Percentiles rank a stretch among this genome's conserved stretches.
Evolutionary conservation across 2,113 vertebrate species (phyloP).

Genomic region (Synodontis membranacea): DNA sequence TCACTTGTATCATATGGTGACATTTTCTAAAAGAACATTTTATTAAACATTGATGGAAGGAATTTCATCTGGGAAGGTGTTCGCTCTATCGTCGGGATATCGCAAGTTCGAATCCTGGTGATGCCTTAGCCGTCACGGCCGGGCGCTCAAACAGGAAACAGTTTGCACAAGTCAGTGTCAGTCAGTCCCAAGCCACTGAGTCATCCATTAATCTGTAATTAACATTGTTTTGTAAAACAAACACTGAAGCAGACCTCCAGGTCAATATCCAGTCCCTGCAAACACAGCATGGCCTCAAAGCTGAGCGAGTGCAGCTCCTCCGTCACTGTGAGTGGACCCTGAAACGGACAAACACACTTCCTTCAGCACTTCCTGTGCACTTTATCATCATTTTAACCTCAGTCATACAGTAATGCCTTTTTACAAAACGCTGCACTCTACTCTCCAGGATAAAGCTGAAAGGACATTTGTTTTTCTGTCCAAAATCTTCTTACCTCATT

Average conservation of each 20-base stretch:
- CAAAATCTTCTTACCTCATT: conserved; percentile 80
- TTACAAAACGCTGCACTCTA: not conserved
- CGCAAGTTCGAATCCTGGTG: too few species aligned
- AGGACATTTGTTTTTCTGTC: not conserved
- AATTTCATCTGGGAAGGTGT: too few species aligned
- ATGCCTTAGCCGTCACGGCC: too few species aligned
- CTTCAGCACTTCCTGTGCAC: not conserved
- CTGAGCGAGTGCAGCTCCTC: conserved; percentile 94
- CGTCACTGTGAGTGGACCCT: conserved; percentile 92
- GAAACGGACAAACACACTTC: conserved; percentile 30
- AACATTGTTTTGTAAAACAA: not conserved
- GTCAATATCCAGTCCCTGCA: conserved; percentile 88
- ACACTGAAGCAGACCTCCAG: conserved; percentile 78
- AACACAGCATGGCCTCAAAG: conserved; percentile 90
- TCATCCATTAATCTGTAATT: not conserved
- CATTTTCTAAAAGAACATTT: too few species aligned
- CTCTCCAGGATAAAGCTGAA: not conserved
- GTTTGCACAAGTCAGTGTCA: too few species aligned
- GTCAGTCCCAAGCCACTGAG: too few species aligned
- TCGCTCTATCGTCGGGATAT: too few species aligned
- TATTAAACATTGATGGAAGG: too few species aligned
- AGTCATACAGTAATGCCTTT: not conserved
- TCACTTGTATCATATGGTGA: too few species aligned
- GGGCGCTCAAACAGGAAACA: too few species aligned
- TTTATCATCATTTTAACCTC: not conserved